Percentiles rank a stretch among this genome's conserved stretches.
Conservation (phyloP, 2,797 vertebrate genomes). For the Vultur gryphus region DNA sequence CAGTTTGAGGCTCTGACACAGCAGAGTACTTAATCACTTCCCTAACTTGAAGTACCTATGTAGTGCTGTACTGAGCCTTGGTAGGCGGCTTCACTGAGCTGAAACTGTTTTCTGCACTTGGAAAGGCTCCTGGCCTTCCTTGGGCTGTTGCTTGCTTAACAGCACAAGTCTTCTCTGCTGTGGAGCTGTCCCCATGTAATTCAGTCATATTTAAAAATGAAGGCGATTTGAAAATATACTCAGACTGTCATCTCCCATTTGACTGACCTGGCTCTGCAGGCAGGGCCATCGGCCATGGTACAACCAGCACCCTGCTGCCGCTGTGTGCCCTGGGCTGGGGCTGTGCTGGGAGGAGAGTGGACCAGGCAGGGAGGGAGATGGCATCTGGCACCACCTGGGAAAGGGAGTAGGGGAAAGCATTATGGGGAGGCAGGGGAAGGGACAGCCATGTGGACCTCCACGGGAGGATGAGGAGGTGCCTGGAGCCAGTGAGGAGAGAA, state of each 20-base stretch:
- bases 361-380: neutral
- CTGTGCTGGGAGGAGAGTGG: neutral
- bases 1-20: neutral
- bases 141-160: neutral
- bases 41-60: neutral
- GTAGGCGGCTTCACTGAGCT: neutral
- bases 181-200: neutral
- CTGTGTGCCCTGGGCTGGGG: neutral
- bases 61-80: neutral
- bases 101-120: neutral
- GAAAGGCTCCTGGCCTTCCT: neutral
- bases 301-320: fast-evolving
- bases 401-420: neutral
- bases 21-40: neutral
- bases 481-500: neutral
- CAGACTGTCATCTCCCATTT: neutral
- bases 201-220: neutral
- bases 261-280: neutral
- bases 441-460: neutral
- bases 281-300: too few relatives aligned
- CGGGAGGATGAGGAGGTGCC: neutral
- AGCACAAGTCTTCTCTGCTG: neutral
- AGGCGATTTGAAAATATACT: neutral
- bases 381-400: neutral
- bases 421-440: neutral